A percentile compares a stretch with the other conserved stretches of the same genome.
These are phyloP conservation scores for Perccottus glenii DNA, from an alignment of 2,113 vertebrate species.

Conservation along the genomic window DNA sequence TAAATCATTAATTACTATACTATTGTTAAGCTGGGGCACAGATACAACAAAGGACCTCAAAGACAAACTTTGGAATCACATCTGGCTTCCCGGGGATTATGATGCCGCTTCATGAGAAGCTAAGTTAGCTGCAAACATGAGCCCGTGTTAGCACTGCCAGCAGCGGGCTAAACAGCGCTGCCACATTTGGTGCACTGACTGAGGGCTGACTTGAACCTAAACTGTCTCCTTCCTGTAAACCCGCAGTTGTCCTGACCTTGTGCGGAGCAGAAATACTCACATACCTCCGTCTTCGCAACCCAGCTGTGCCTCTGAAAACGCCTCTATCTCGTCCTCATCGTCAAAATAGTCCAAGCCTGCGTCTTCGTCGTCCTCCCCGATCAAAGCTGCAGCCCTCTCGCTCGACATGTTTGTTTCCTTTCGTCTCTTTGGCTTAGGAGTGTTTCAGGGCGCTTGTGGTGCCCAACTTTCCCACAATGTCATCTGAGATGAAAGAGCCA, in stretches of 20 bases:
- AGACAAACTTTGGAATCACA: background rate
- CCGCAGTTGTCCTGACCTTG: slow-evolving; percentile 28
- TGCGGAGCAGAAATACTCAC: background rate
- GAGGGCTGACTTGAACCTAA: background rate
- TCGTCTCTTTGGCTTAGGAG: background rate
- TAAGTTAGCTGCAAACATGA: background rate
- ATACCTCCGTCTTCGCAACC: slow-evolving; percentile 74
- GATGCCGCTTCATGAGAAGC: background rate
- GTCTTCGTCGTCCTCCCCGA: slow-evolving; percentile 30
- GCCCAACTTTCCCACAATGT: slow-evolving; percentile 59
- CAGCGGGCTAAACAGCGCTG: background rate
- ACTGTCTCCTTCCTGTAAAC: background rate
- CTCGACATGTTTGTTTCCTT: slow-evolving; percentile 3
- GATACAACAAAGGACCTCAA: background rate
- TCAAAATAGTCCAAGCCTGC: slow-evolving; percentile 56
- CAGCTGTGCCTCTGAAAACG: slow-evolving; percentile 62
- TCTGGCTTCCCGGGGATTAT: too few relatives aligned
- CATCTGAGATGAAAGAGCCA: slow-evolving; percentile 72
- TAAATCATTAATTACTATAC: too few relatives aligned
- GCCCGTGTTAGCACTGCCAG: background rate
- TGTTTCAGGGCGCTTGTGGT: slow-evolving; percentile 12
- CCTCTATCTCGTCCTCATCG: slow-evolving; percentile 69
- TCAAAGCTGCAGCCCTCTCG: background rate
- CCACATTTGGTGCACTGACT: background rate
- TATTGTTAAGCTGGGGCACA: background rate